These are phyloP conservation scores for Phocides pigmalion DNA, from an alignment of 1,140 invertebrate genomes.

Conservation along the genomic window DNA sequence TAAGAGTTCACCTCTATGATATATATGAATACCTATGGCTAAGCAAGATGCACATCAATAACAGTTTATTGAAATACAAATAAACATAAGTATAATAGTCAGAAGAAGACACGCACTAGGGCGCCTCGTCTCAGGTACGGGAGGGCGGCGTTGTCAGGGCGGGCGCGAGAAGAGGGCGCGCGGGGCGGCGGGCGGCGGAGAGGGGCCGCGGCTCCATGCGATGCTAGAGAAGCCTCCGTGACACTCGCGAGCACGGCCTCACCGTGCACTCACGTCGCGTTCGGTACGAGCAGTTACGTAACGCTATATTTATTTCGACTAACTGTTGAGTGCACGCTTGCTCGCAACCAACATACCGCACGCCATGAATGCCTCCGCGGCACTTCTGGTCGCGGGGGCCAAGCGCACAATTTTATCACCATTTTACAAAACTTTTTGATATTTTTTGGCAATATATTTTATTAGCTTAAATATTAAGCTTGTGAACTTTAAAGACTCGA, in stretches of 20 bases:
- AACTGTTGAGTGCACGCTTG: slow-evolving; percentile 80
- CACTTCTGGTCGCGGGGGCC: slow-evolving; percentile 46
- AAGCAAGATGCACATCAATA: too few species aligned
- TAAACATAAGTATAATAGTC: too few species aligned
- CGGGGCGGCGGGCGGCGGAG: slow-evolving; percentile 36
- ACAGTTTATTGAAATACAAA: too few species aligned
- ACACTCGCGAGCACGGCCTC: slow-evolving; percentile 69
- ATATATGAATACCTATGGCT: too few species aligned
- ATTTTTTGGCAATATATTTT: slow-evolving; percentile 34
- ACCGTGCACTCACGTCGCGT: slow-evolving; percentile 61
- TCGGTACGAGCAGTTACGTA: slow-evolving; percentile 72
- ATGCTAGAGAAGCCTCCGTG: slow-evolving; percentile 59
- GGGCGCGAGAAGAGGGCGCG: slow-evolving; percentile 38
- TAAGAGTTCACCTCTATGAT: too few species aligned
- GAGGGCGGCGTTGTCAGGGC: slow-evolving; percentile 39
- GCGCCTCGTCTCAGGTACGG: slow-evolving; percentile 54
- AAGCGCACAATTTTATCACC: slow-evolving; percentile 30
- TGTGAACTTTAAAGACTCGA: slow-evolving; percentile 39
- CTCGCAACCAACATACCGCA: slow-evolving; percentile 57
- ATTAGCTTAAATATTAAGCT: slow-evolving; percentile 45
- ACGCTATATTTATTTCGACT: slow-evolving; percentile 63
- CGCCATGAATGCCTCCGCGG: slow-evolving; percentile 59
- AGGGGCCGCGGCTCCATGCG: slow-evolving; percentile 46
- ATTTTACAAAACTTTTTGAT: slow-evolving; percentile 32
- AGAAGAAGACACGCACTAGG: slow-evolving; percentile 24